These are phyloP conservation scores for Xiphorhynchus erythropygius DNA, from an alignment of 2,797 vertebrate species.

Conservation along the genomic window DNA sequence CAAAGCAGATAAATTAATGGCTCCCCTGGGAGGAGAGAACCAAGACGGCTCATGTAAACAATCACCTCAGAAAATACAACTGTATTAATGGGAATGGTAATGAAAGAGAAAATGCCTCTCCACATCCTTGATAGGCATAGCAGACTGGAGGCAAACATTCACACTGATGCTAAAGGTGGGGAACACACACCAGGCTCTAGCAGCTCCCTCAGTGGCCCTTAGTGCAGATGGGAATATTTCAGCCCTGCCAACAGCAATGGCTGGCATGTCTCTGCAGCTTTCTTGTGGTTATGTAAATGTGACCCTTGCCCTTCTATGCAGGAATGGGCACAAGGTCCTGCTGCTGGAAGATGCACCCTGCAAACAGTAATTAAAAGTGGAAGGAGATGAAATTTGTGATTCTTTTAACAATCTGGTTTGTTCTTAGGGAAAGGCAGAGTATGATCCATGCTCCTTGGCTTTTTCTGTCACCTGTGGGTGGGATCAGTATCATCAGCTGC, in stretches of 20 bases:
- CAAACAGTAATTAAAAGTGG: background rate
- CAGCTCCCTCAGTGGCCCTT: background rate
- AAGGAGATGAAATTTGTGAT: background rate
- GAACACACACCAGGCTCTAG: background rate
- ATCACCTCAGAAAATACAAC: constrained; percentile 43
- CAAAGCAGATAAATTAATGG: constrained; percentile 63
- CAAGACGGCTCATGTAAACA: constrained; percentile 36
- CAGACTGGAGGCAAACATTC: background rate
- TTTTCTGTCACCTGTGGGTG: background rate
- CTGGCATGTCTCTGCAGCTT: background rate
- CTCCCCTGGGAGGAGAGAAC: constrained; percentile 45
- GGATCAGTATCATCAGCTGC: background rate
- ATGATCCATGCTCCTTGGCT: background rate
- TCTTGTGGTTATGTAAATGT: background rate
- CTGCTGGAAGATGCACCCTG: background rate
- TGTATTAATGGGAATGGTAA: constrained; percentile 14
- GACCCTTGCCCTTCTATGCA: background rate
- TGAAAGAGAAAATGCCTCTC: background rate
- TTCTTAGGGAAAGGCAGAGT: background rate
- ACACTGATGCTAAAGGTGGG: background rate
- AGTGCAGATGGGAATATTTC: background rate
- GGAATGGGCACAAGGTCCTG: background rate
- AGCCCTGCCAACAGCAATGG: fast-evolving
- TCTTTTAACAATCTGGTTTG: background rate
- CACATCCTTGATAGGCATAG: background rate